Conservation (phyloP, 2,797 vertebrate genomes). For the Pseudopleuronectes americanus region DNA sequence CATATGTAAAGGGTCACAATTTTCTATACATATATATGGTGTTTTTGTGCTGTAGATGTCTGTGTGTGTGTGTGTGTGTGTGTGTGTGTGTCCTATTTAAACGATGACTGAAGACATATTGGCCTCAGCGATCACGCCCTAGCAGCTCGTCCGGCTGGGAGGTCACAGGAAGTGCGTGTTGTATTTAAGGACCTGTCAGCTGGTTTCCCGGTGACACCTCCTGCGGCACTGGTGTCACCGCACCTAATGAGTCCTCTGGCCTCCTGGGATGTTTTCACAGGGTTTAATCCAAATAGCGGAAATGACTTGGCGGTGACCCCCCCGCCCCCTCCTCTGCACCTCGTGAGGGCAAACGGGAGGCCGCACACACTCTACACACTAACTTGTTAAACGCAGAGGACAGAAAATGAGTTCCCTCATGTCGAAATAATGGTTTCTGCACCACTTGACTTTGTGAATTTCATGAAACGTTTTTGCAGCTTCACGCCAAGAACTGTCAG, state of each 20-base stretch:
- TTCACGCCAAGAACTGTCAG: conserved; percentile 17
- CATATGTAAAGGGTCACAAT: not conserved
- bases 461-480: conserved; percentile 12
- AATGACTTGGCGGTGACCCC: conserved; percentile 66
- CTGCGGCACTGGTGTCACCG: conserved; percentile 59
- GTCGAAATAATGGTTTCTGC: conserved; percentile 26
- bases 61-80: not conserved
- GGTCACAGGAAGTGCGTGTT: conserved; percentile 67
- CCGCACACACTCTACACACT: conserved; percentile 53
- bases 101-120: conserved; percentile 44
- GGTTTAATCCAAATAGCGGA: conserved; percentile 70
- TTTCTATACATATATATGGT: not conserved
- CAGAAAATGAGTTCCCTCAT: conserved; percentile 32
- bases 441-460: conserved; percentile 32
- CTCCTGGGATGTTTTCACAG: conserved; percentile 60
- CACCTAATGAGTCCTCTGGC: conserved; percentile 71
- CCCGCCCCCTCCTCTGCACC: conserved; percentile 14
- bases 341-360: conserved; percentile 55
- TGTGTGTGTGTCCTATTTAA: conserved; percentile 30
- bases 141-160: conserved; percentile 54
- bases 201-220: conserved; percentile 72
- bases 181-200: conserved; percentile 64
- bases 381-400: conserved; percentile 31
- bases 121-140: conserved; percentile 37
- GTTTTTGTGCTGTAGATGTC: not conserved